Conservation (phyloP, 2,888 invertebrate genomes). For the Malachius bipustulatus region DNA sequence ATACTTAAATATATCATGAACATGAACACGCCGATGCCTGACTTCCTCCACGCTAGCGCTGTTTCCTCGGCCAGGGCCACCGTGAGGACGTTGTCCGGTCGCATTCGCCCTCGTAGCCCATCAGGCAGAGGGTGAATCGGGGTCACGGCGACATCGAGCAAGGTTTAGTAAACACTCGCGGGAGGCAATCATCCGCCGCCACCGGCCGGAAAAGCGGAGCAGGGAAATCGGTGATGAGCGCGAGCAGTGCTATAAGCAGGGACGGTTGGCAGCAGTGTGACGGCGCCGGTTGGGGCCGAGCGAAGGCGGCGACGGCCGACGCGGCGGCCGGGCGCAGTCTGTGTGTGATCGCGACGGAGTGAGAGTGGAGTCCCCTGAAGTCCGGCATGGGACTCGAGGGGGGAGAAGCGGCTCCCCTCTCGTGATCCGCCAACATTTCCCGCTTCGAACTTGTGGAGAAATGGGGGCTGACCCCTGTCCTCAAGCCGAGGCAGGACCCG, state of each 20-base stretch:
- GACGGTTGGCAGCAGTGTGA: constrained; percentile 34
- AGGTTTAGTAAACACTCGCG: constrained; percentile 5
- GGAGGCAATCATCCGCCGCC: not conserved
- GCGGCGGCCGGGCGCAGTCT: constrained; percentile 35
- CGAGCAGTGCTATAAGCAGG: constrained; percentile 12
- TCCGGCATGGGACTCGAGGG: constrained; percentile 50
- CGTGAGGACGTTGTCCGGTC: constrained; percentile 1
- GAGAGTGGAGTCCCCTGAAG: constrained; percentile 38
- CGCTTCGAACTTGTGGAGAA: constrained; percentile 94
- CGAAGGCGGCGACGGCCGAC: constrained; percentile 30
- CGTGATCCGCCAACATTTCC: constrained; percentile 82
- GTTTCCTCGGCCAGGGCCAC: too few relatives aligned
- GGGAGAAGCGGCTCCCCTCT: constrained; percentile 49
- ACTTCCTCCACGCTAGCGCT: constrained; percentile 6
- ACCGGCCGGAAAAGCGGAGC: constrained; percentile 1
- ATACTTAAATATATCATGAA: too few relatives aligned
- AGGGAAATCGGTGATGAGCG: constrained; percentile 7
- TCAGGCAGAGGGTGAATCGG: constrained; percentile 9
- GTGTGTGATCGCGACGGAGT: constrained; percentile 37
- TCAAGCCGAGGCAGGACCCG: constrained; percentile 90
- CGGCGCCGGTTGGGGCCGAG: constrained; percentile 29
- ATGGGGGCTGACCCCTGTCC: constrained; percentile 98
- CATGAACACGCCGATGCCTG: not conserved
- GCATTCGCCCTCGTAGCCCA: constrained; percentile 13
- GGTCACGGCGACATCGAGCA: not conserved